Conservation (phyloP, 2,888 invertebrate species). For the Caenorhabditis doughertyi region DNA sequence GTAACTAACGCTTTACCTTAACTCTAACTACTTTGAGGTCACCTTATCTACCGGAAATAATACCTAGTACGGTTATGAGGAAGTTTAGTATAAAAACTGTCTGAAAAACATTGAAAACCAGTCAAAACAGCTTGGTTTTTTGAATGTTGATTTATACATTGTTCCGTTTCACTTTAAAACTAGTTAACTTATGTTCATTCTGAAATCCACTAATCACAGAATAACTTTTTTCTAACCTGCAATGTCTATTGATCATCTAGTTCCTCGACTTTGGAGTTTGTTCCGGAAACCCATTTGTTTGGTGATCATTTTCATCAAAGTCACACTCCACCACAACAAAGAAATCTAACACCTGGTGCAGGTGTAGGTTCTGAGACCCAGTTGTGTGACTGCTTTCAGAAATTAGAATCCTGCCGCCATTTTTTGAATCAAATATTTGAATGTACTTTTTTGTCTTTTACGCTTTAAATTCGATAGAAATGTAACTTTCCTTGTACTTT, state of each 20-base stretch:
- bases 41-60: conserved; percentile 38
- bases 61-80: background rate
- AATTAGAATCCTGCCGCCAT: too few species aligned
- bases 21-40: background rate
- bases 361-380: background rate
- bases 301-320: too few species aligned
- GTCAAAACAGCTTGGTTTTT: too few species aligned
- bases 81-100: background rate
- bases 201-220: background rate
- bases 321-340: background rate
- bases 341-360: background rate
- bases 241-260: too few species aligned
- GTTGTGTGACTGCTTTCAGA: too few species aligned
- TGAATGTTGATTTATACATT: background rate
- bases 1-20: background rate
- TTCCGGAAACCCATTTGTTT: too few species aligned
- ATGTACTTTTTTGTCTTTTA: too few species aligned
- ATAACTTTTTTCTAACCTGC: background rate
- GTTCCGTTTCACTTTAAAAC: background rate
- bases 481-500: too few species aligned
- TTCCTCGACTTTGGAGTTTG: too few species aligned
- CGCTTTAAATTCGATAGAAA: too few species aligned
- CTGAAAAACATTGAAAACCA: too few species aligned
- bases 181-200: background rate
- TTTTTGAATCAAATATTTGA: too few species aligned